Conservation (phyloP, 2,888 invertebrate species). For the Leptopilina syphax region DNA sequence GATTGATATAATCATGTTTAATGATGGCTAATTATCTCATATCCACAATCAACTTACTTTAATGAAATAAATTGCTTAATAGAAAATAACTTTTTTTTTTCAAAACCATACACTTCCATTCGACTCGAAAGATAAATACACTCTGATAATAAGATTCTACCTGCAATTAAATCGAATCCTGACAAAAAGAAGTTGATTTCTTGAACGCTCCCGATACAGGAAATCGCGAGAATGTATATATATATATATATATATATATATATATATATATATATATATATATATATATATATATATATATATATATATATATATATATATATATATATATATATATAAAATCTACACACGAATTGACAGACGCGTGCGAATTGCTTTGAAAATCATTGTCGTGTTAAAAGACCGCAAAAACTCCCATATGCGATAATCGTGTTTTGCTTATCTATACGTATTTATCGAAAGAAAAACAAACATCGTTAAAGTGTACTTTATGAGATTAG, state of each 20-base stretch:
- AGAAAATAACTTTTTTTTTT: neutral
- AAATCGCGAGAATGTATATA: slow-evolving; percentile 8
- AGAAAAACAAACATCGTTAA: slow-evolving; percentile 41
- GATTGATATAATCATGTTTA: slow-evolving; percentile 21
- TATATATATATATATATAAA: too few species aligned
- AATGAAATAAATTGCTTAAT: slow-evolving; percentile 31
- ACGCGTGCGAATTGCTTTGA: slow-evolving; percentile 32
- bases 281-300: too few species aligned
- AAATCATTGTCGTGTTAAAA: slow-evolving; percentile 39
- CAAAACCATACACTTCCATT: neutral
- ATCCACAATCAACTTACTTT: slow-evolving; percentile 12
- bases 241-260: too few species aligned
- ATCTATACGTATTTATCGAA: slow-evolving; percentile 29
- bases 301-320: neutral
- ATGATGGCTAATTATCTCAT: slow-evolving; percentile 23
- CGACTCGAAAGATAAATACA: neutral
- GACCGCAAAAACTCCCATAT: slow-evolving; percentile 24
- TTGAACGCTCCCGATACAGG: slow-evolving; percentile 29
- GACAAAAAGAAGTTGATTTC: slow-evolving; percentile 16
- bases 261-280: neutral
- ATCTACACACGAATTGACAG: slow-evolving; percentile 11
- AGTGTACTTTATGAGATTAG: slow-evolving; percentile 40
- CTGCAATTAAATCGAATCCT: slow-evolving; percentile 32
- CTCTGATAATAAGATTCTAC: slow-evolving; percentile 32
- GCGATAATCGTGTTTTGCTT: slow-evolving; percentile 38